Evolutionary conservation across 1,140 invertebrate species (phyloP).

Genomic region (Anadara kagoshimensis): DNA sequence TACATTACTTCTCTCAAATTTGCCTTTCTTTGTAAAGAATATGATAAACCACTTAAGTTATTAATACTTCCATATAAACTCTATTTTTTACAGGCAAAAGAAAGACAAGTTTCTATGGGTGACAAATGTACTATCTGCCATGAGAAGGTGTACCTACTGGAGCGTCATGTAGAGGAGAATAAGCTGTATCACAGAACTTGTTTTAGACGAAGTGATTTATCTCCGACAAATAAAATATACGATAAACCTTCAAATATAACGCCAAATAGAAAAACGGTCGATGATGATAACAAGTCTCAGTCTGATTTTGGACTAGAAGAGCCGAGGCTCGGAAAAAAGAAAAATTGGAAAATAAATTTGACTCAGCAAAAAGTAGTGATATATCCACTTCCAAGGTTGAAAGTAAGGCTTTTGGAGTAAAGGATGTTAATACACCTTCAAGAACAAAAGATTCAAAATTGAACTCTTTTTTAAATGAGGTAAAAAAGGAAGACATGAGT

Average conservation of each 20-base stretch:
- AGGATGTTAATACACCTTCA: too few species aligned
- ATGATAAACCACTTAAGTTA: too few species aligned
- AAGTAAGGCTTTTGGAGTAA: too few species aligned
- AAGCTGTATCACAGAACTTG: conserved; percentile 93
- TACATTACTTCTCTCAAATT: too few species aligned
- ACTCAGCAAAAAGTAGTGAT: too few species aligned
- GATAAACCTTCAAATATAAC: conserved; percentile 28
- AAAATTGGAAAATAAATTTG: conserved; percentile 14
- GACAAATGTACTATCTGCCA: conserved; percentile 88
- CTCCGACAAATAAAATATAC: conserved; percentile 61
- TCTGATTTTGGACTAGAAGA: conserved; percentile 48
- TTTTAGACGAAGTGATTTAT: conserved; percentile 76
- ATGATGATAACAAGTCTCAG: conserved; percentile 11
- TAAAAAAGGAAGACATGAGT: too few species aligned
- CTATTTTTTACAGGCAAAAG: conserved; percentile 27
- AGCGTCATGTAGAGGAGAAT: conserved; percentile 87
- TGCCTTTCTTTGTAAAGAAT: too few species aligned
- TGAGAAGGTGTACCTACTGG: conserved; percentile 91
- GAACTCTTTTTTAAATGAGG: too few species aligned
- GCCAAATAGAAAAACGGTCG: conserved; percentile 13
- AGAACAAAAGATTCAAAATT: too few species aligned
- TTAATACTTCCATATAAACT: too few species aligned
- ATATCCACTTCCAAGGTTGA: too few species aligned
- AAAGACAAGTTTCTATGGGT: conserved; percentile 54
- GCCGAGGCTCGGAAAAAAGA: conserved; percentile 34